Evolutionary conservation across 2,113 vertebrate species (phyloP).

Genomic region (Manacus vitellinus): DNA sequence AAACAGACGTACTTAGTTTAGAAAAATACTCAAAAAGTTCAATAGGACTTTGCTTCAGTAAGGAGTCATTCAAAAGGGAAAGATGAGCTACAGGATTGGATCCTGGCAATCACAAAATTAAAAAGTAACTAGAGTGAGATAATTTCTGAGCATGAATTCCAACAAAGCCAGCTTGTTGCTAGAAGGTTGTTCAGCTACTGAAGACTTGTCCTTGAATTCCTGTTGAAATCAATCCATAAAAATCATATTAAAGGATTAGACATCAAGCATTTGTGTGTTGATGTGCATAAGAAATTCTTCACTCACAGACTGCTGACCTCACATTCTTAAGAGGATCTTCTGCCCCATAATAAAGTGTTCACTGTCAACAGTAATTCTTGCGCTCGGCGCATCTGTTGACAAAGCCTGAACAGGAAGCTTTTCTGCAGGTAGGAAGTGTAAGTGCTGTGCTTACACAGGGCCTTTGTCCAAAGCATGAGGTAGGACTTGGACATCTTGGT

Average conservation of each 20-base stretch:
- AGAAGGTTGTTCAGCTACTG: constrained; percentile 21
- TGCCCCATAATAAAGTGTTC: constrained; percentile 59
- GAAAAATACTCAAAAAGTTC: not conserved
- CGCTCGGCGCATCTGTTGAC: constrained; percentile 1
- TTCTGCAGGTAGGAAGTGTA: constrained; percentile 27
- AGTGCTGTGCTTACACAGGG: not conserved
- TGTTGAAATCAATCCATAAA: constrained; percentile 68
- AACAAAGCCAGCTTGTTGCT: not conserved
- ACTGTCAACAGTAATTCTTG: constrained; percentile 67
- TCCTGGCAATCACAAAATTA: not conserved
- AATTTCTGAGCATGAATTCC: not conserved
- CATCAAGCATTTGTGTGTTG: constrained; percentile 52
- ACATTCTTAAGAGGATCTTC: constrained; percentile 70
- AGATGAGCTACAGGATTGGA: not conserved
- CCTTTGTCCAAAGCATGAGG: not conserved
- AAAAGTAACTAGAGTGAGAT: not conserved
- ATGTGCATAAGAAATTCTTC: constrained; percentile 64
- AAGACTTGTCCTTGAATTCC: constrained; percentile 8
- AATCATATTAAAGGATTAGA: constrained; percentile 71
- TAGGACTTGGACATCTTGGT: not conserved
- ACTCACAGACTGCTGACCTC: constrained; percentile 48
- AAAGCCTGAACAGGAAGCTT: constrained; percentile 18
- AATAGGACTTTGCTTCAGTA: not conserved
- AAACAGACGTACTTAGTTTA: not conserved
- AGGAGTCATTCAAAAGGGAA: not conserved